Evolutionary conservation across 1,140 invertebrate species (phyloP).

Genomic region (Forficula auricularia): DNA sequence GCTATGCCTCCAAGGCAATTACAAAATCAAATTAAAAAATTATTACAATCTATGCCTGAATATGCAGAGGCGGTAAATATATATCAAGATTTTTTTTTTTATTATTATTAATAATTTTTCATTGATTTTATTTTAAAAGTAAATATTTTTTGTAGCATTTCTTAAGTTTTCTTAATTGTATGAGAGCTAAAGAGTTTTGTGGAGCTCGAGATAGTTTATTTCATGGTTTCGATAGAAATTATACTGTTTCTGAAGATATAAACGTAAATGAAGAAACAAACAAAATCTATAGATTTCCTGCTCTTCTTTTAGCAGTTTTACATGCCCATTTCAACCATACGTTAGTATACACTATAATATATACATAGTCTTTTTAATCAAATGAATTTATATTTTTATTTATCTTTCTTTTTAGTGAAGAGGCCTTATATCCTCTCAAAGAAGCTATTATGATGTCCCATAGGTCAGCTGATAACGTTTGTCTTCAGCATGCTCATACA

Average conservation of each 20-base stretch:
- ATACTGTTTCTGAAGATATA: slow-evolving; percentile 26
- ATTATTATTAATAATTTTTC: background rate
- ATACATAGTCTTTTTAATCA: background rate
- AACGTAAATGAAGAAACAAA: slow-evolving; percentile 40
- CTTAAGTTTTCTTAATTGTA: slow-evolving; percentile 73
- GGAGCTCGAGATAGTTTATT: slow-evolving; percentile 67
- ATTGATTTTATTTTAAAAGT: background rate
- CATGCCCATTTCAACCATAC: slow-evolving; percentile 73
- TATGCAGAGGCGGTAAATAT: slow-evolving; percentile 53
- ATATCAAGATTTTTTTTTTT: slow-evolving; percentile 6
- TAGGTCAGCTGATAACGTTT: slow-evolving; percentile 65
- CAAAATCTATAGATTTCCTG: slow-evolving; percentile 68
- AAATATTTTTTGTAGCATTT: slow-evolving; percentile 60
- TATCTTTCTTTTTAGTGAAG: slow-evolving; percentile 21
- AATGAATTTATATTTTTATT: slow-evolving; percentile 2
- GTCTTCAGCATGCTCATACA: slow-evolving; percentile 66
- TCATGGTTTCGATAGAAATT: slow-evolving; percentile 65
- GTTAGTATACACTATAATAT: slow-evolving; percentile 30
- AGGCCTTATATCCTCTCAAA: slow-evolving; percentile 57
- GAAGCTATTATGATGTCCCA: slow-evolving; percentile 78
- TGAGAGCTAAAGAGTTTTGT: slow-evolving; percentile 71
- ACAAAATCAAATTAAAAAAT: slow-evolving; percentile 54
- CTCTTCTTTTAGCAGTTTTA: slow-evolving; percentile 71
- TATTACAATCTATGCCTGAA: slow-evolving; percentile 62
- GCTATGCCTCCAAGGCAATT: slow-evolving; percentile 57